Conservation (phyloP, 2,113 vertebrate species). For the Macrotis lagotis region DNA sequence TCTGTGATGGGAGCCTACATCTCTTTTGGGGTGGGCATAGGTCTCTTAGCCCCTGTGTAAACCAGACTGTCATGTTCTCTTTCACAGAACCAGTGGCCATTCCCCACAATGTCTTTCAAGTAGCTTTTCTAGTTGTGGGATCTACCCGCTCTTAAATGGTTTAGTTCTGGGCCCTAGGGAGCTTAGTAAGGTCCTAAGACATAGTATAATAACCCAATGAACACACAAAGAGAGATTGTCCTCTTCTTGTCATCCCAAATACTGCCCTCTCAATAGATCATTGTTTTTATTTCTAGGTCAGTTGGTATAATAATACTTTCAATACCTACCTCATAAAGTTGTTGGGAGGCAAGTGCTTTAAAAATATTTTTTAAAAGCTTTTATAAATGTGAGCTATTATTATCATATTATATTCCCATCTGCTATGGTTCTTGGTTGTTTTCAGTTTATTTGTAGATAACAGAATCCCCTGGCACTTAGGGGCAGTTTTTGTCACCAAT, state of each 20-base stretch:
- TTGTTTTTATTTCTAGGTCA: not conserved
- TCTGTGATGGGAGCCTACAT: conserved; percentile 97
- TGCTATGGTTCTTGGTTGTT: not conserved
- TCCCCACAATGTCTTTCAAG: not conserved
- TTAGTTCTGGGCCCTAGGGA: not conserved
- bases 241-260: not conserved
- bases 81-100: not conserved
- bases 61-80: too few species aligned
- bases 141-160: not conserved
- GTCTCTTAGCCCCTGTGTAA: not conserved
- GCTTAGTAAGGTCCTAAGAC: too few species aligned
- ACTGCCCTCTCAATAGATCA: not conserved
- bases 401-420: not conserved
- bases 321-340: not conserved
- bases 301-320: not conserved
- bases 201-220: not conserved
- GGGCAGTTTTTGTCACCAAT: not conserved
- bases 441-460: not conserved
- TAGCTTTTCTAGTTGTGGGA: too few species aligned
- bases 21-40: conserved; percentile 90
- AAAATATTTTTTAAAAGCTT: not conserved
- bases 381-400: not conserved
- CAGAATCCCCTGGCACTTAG: not conserved
- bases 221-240: not conserved
- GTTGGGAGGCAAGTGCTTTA: not conserved